Conservation (phyloP, 2,797 vertebrate genomes). For the Acanthopagrus latus region DNA sequence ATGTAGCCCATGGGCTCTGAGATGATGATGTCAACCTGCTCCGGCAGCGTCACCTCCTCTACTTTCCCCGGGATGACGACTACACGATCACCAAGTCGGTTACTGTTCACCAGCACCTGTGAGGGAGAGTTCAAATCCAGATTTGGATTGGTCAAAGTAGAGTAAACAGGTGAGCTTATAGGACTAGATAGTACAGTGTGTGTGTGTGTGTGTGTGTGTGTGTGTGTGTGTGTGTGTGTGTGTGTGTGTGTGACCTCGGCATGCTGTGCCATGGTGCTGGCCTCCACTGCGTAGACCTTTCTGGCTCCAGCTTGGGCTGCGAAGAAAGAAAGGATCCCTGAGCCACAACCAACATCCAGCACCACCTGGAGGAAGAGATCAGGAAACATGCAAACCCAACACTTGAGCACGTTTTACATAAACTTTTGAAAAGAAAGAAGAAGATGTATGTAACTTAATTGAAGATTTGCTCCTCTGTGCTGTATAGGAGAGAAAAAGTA, state of each 20-base stretch:
- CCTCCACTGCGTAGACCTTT: constrained; percentile 97
- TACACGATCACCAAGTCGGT: constrained; percentile 93
- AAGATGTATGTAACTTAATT: too few relatives aligned
- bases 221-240: background rate
- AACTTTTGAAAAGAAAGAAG: too few relatives aligned
- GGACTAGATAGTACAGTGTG: too few relatives aligned
- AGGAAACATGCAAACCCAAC: background rate
- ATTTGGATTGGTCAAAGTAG: background rate
- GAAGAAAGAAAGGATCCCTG: constrained; percentile 97
- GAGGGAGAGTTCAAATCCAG: background rate
- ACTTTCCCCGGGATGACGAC: constrained; percentile 96
- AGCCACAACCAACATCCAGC: constrained; percentile 96
- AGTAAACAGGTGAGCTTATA: background rate
- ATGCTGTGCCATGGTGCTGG: constrained; percentile 97
- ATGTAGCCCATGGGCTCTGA: constrained; percentile 99
- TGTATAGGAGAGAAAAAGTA: too few relatives aligned
- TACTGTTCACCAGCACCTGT: constrained; percentile 95
- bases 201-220: background rate
- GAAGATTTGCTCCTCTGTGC: too few relatives aligned
- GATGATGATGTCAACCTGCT: constrained; percentile 98
- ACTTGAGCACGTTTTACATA: background rate
- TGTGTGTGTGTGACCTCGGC: constrained; percentile 87
- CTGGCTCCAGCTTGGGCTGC: constrained; percentile 95
- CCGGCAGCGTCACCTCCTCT: constrained; percentile 93
- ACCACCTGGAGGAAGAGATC: constrained; percentile 87